Conservation (phyloP, 2,113 vertebrate species). For the Peromyscus polionotus region DNA sequence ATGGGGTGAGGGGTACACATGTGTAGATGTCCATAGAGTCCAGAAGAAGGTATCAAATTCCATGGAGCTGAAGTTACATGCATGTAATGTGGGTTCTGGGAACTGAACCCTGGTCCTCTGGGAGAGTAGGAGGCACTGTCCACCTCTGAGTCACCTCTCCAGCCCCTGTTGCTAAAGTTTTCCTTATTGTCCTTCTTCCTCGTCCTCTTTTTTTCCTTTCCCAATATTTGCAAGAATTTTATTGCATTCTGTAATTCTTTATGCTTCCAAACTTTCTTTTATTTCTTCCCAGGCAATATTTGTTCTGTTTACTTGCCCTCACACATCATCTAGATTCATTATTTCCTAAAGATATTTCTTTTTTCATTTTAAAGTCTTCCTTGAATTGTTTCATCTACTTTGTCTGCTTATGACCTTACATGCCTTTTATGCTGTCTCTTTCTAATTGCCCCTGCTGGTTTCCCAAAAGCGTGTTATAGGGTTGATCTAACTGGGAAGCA, state of each 20-base stretch:
- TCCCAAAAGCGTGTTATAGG: neutral
- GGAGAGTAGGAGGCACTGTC: too few relatives aligned
- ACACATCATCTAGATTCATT: neutral
- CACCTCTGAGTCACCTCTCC: neutral
- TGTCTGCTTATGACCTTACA: neutral
- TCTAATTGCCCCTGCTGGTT: neutral
- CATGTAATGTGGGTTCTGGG: neutral
- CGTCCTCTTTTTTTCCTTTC: neutral
- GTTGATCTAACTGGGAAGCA: neutral
- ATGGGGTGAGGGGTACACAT: too few relatives aligned
- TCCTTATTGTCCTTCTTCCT: neutral
- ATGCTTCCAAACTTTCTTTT: neutral
- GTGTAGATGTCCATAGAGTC: neutral
- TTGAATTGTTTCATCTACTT: neutral
- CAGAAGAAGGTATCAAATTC: neutral
- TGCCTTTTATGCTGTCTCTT: neutral
- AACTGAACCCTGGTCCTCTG: neutral
- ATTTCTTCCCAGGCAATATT: neutral
- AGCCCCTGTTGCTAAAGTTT: neutral
- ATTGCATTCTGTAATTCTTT: neutral
- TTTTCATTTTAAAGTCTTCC: slow-evolving; percentile 10
- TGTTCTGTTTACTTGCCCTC: neutral
- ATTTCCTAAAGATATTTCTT: neutral
- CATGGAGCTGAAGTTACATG: neutral
- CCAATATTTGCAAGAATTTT: neutral